These are phyloP conservation scores for Vombatus ursinus DNA, from an alignment of 2,113 vertebrate species.

Conservation along the genomic window DNA sequence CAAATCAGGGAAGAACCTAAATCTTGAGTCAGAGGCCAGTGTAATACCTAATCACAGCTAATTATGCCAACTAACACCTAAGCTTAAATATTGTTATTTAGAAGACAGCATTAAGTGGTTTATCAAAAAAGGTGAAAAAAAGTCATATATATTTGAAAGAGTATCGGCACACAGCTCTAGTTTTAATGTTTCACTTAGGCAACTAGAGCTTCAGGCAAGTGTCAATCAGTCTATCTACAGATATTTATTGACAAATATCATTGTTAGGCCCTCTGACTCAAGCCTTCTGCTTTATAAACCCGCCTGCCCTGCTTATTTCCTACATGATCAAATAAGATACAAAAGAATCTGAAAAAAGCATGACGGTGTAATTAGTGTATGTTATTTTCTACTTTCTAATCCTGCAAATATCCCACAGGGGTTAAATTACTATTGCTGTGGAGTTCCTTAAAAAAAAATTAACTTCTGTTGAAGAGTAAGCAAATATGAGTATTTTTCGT, in stretches of 20 bases:
- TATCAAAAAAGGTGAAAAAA: conserved; percentile 2
- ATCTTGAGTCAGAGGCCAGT: background rate
- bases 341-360: conserved; percentile 3
- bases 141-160: conserved; percentile 17
- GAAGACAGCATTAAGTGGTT: background rate
- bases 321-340: background rate
- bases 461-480: background rate
- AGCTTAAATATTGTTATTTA: conserved; percentile 28
- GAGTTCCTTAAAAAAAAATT: background rate
- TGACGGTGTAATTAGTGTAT: background rate
- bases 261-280: background rate
- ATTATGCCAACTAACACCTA: conserved; percentile 44
- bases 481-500: background rate
- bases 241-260: background rate
- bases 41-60: background rate
- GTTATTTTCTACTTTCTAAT: background rate
- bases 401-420: background rate
- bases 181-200: background rate
- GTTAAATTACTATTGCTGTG: background rate
- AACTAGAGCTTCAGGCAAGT: background rate
- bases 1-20: conserved; percentile 25
- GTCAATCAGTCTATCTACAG: background rate
- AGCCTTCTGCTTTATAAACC: background rate
- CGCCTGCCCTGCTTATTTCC: background rate
- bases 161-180: background rate